These are phyloP conservation scores for Drosophila peninsularis DNA, from an alignment of 2,888 invertebrate genomes.

Conservation along the genomic window DNA sequence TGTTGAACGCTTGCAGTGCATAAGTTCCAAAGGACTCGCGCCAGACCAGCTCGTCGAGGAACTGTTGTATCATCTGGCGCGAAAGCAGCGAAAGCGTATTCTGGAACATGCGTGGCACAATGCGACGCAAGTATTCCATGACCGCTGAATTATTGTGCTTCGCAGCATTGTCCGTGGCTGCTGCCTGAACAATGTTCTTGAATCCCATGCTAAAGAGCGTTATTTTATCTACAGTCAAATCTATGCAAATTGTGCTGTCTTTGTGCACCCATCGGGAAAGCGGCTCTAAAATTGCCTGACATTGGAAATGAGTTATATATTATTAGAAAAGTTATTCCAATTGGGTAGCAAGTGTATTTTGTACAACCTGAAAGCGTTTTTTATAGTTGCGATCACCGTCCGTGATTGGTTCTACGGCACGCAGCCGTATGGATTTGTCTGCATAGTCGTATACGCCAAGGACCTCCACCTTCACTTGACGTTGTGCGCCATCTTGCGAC, in stretches of 20 bases:
- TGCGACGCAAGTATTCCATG: conserved; percentile 94
- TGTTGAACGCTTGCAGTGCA: conserved; percentile 91
- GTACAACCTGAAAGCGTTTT: conserved; percentile 87
- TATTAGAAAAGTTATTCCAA: too few species aligned
- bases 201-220: conserved; percentile 92
- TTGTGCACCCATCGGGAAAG: conserved; percentile 92
- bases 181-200: conserved; percentile 89
- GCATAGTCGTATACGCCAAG: conserved; percentile 92
- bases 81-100: conserved; percentile 93
- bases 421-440: conserved; percentile 90
- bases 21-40: conserved; percentile 93
- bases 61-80: conserved; percentile 94
- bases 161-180: conserved; percentile 83
- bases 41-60: conserved; percentile 95
- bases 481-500: conserved; percentile 90
- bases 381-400: conserved; percentile 92
- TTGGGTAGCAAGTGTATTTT: not conserved
- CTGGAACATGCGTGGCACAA: conserved; percentile 96
- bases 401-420: conserved; percentile 92
- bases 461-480: conserved; percentile 95
- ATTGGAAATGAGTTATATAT: not conserved
- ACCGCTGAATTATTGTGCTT: conserved; percentile 90
- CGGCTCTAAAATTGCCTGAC: conserved; percentile 91
- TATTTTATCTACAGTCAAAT: conserved; percentile 92
- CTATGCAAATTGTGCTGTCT: conserved; percentile 91